Percentiles rank a stretch among this genome's conserved stretches.
phyloP scores from a whole-genome alignment of 1,140 invertebrate genomes.

The Sipha flava region DNA sequence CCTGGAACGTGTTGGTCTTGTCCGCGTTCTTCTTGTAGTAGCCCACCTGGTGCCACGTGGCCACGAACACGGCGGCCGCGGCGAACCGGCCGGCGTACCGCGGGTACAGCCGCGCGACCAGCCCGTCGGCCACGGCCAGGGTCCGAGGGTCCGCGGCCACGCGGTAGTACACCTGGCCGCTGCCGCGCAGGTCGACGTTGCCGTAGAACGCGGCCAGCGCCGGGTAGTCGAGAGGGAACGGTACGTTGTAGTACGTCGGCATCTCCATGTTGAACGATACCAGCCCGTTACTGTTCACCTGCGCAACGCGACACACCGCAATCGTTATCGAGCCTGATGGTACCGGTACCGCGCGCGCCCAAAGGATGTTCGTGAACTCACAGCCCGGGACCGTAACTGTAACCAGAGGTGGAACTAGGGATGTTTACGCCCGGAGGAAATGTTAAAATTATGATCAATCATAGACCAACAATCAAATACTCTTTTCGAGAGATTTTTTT shows the following conservation, averaged over 20 bases:
- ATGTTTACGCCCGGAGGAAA: too few species aligned
- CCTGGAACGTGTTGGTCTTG: conserved; percentile 71
- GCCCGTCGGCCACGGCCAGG: conserved; percentile 55
- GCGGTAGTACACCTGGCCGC: conserved; percentile 68
- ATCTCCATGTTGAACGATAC: conserved; percentile 83
- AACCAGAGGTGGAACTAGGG: too few species aligned
- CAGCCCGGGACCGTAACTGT: too few species aligned
- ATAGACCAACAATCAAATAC: too few species aligned
- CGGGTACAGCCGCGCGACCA: conserved; percentile 62
- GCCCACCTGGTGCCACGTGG: conserved; percentile 66
- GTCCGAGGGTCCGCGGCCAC: conserved; percentile 59
- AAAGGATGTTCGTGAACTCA: too few species aligned
- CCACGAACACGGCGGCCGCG: conserved; percentile 58
- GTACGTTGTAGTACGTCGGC: conserved; percentile 71
- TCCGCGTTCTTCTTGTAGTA: conserved; percentile 52
- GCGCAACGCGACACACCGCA: conserved; percentile 6
- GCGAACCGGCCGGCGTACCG: conserved; percentile 55
- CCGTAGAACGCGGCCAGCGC: conserved; percentile 84
- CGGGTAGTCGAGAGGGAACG: conserved; percentile 83
- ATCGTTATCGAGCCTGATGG: too few species aligned
- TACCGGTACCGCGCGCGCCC: too few species aligned
- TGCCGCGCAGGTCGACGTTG: conserved; percentile 72
- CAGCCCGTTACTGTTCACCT: conserved; percentile 88
- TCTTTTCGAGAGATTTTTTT: too few species aligned
- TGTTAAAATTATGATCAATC: too few species aligned